Evolutionary conservation across 2,113 vertebrate genomes (phyloP).

Genomic region (Elgaria multicarinata): DNA sequence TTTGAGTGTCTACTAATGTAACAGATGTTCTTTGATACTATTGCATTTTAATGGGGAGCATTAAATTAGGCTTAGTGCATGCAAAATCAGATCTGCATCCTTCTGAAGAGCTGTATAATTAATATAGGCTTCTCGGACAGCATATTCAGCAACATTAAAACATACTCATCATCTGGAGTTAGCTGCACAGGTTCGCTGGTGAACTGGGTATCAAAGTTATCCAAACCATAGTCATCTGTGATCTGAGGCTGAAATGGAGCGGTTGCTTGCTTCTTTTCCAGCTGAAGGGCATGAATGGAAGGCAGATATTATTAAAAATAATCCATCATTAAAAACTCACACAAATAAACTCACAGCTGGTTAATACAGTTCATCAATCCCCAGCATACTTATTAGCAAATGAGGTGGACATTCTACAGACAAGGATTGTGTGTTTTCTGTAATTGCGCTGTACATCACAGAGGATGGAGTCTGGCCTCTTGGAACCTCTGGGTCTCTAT

Average conservation of each 20-base stretch:
- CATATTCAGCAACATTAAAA: neutral
- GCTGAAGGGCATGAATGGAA: slow-evolving; percentile 67
- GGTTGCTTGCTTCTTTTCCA: slow-evolving; percentile 94
- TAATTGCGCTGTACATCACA: neutral
- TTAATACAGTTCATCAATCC: neutral
- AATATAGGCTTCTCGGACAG: rapidly evolving
- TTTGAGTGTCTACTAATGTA: neutral
- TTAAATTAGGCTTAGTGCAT: neutral
- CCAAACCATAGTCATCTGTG: slow-evolving; percentile 94
- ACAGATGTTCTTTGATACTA: neutral
- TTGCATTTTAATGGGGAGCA: neutral
- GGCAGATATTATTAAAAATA: too few species aligned
- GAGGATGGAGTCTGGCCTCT: neutral
- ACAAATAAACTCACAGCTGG: neutral
- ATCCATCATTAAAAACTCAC: rapidly evolving
- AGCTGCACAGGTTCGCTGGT: slow-evolving; percentile 99
- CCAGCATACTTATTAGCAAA: neutral
- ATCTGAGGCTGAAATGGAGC: slow-evolving; percentile 97
- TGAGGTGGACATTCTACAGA: rapidly evolving
- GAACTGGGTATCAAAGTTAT: slow-evolving; percentile 99
- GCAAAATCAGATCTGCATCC: neutral
- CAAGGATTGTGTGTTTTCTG: neutral
- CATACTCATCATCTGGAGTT: slow-evolving; percentile 95
- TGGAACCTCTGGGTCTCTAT: neutral
- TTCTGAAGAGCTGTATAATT: neutral